Percentiles rank a stretch among this genome's conserved stretches.
phyloP scores from a whole-genome alignment of 2,797 vertebrate species.

The Falco naumanni region DNA sequence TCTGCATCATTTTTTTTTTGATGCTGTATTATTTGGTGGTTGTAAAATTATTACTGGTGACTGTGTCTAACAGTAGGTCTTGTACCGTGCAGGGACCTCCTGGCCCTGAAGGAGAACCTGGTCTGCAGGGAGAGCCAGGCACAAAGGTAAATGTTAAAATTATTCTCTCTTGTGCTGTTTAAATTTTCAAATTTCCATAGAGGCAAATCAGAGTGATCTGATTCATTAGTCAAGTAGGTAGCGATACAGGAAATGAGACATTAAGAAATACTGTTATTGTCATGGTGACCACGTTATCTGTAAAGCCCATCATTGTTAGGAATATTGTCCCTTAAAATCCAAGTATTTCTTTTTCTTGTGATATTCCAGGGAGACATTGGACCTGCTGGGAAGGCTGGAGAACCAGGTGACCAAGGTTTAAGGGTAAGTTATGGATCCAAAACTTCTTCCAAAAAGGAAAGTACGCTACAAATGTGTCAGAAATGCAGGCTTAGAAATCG shows the following conservation, averaged over 20 bases:
- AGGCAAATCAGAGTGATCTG: not conserved
- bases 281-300: not conserved
- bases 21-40: not conserved
- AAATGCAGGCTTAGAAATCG: not conserved
- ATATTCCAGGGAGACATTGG: conserved; percentile 89
- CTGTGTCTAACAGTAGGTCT: not conserved
- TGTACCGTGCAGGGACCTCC: conserved; percentile 82
- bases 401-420: conserved; percentile 87
- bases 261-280: not conserved
- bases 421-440: conserved; percentile 81
- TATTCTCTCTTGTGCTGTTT: not conserved
- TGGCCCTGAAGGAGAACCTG: conserved; percentile 89
- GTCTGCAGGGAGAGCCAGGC: conserved; percentile 87
- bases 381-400: conserved; percentile 83
- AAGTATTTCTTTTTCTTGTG: not conserved
- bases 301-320: not conserved
- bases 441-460: not conserved
- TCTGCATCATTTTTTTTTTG: not conserved
- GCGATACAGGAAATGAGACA: not conserved
- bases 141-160: conserved; percentile 82
- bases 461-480: not conserved
- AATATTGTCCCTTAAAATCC: not conserved
- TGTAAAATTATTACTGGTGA: not conserved
- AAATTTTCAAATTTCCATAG: not conserved
- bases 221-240: not conserved